Evolutionary conservation across 2,113 vertebrate species (phyloP).

Genomic region (Cricetomys ansorgei): DNA sequence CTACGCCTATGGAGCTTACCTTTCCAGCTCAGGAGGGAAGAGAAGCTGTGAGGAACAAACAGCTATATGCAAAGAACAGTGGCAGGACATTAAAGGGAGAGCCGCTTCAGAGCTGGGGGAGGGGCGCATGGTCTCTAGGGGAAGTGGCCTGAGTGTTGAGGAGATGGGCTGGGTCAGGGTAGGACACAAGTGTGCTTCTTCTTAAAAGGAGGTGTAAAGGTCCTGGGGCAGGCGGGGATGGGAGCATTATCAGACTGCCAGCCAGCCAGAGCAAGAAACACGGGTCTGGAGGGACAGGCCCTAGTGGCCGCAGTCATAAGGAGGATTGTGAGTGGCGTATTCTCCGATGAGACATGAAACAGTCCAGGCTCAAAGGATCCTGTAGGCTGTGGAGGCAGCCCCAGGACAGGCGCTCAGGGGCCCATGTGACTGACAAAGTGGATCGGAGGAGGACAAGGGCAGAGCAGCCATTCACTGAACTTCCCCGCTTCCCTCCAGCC

Average conservation of each 20-base stretch:
- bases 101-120: neutral
- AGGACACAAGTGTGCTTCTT: neutral
- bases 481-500: neutral
- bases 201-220: slow-evolving; percentile 2
- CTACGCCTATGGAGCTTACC: neutral
- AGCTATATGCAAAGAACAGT: neutral
- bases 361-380: neutral
- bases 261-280: neutral
- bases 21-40: neutral
- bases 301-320: neutral
- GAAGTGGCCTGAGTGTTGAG: neutral
- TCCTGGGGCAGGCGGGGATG: neutral
- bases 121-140: neutral
- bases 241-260: neutral
- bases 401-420: neutral
- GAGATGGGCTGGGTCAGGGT: neutral
- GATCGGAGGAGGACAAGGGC: neutral
- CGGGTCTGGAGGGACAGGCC: neutral
- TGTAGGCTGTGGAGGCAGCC: neutral
- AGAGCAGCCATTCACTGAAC: neutral
- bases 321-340: too few relatives aligned
- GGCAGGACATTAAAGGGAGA: neutral
- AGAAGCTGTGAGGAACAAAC: neutral
- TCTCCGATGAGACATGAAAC: neutral
- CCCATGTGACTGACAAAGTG: neutral